These are phyloP conservation scores for Apoderus coryli DNA, from an alignment of 2,888 invertebrate genomes.

Conservation along the genomic window DNA sequence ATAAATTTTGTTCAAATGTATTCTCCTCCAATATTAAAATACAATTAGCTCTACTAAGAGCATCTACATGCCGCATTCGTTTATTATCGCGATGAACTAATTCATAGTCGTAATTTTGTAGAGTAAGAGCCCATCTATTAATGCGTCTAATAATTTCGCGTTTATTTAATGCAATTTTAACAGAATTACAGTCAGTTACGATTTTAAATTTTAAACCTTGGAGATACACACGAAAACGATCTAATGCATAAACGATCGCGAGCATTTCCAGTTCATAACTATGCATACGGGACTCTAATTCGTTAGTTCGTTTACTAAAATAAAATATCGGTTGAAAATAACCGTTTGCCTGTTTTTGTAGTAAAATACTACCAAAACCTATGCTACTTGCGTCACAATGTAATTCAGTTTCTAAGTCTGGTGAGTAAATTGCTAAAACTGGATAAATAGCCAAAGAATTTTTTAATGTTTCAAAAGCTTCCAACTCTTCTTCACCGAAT, in stretches of 20 bases:
- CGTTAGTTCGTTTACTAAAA: conserved; percentile 23
- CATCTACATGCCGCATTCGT: conserved; percentile 10
- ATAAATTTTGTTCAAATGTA: too few relatives aligned
- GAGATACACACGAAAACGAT: conserved; percentile 22
- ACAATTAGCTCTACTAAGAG: conserved; percentile 8
- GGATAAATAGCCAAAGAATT: conserved; percentile 15
- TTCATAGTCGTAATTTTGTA: conserved; percentile 5
- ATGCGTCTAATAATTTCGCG: conserved; percentile 6
- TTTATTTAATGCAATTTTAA: conserved; percentile 7
- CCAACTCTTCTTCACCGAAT: conserved; percentile 18
- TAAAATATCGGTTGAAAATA: conserved; percentile 23
- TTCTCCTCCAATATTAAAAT: conserved; percentile 10
- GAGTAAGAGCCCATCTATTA: conserved; percentile 5
- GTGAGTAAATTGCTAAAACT: conserved; percentile 23
- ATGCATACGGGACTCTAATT: conserved; percentile 20
- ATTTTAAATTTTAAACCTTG: too few relatives aligned
- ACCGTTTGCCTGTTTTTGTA: conserved; percentile 22
- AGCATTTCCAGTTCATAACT: conserved; percentile 23
- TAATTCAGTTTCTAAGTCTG: conserved; percentile 22
- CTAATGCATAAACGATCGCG: conserved; percentile 17
- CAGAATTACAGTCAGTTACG: conserved; percentile 8
- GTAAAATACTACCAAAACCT: conserved; percentile 23
- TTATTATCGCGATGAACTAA: conserved; percentile 5
- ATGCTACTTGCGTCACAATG: conserved; percentile 25
- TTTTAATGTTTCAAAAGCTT: conserved; percentile 15